These are phyloP conservation scores for Danio kyathit DNA, from an alignment of 2,797 vertebrate genomes.

Conservation along the genomic window DNA sequence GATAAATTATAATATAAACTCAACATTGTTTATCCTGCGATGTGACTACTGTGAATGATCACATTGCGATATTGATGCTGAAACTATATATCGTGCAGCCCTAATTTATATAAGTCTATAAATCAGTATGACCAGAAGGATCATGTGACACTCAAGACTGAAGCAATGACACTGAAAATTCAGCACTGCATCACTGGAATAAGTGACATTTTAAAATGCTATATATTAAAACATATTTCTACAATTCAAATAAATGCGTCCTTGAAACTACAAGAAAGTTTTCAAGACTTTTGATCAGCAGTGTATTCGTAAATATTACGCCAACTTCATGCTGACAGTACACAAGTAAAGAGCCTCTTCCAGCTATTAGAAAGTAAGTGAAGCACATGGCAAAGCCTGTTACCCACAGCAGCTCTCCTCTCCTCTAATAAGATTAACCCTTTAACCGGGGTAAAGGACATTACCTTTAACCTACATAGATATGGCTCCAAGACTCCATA, in stretches of 20 bases:
- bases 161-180: background rate
- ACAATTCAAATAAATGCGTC: background rate
- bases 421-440: conserved; percentile 49
- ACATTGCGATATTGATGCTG: too few species aligned
- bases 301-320: background rate
- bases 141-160: background rate
- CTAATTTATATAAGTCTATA: too few species aligned
- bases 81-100: too few species aligned
- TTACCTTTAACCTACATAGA: conserved; percentile 62
- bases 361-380: background rate
- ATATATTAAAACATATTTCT: too few species aligned
- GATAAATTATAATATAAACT: too few species aligned
- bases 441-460: conserved; percentile 60
- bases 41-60: too few species aligned
- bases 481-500: background rate
- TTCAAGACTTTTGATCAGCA: background rate
- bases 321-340: background rate
- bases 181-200: background rate
- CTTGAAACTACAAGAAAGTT: rapidly evolving
- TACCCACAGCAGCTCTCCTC: conserved; percentile 18
- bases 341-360: background rate
- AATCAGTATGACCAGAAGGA: background rate
- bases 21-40: too few species aligned
- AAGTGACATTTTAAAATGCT: too few species aligned
- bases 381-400: conserved; percentile 12